phyloP scores from a whole-genome alignment of 2,113 vertebrate species.

The Stegastes partitus region DNA sequence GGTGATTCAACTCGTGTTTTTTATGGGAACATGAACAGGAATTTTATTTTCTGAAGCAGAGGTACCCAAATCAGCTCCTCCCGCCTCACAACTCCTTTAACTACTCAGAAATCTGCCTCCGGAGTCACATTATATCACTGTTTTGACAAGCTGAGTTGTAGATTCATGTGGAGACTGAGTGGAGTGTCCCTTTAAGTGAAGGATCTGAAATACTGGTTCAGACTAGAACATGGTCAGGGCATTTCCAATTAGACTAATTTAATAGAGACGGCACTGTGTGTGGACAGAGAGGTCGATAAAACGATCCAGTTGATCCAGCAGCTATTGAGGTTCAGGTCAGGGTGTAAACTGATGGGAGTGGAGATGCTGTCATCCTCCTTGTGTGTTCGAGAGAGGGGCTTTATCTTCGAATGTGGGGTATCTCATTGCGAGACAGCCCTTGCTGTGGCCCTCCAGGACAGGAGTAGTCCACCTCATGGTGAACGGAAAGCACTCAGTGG shows the following conservation, averaged over 20 bases:
- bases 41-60: not conserved
- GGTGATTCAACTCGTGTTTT: not conserved
- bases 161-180: not conserved
- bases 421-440: slow-evolving; percentile 28
- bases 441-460: slow-evolving; percentile 60
- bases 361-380: slow-evolving; percentile 29
- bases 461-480: slow-evolving; percentile 56
- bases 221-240: not conserved
- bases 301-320: slow-evolving; percentile 16
- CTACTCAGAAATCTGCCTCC: no score
- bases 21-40: not conserved
- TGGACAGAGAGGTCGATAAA: slow-evolving; percentile 13
- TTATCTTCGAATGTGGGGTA: slow-evolving; percentile 34
- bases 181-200: not conserved
- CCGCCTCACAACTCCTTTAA: no score
- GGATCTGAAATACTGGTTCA: not conserved
- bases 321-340: slow-evolving; percentile 4
- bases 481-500: slow-evolving; percentile 55
- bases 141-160: no score
- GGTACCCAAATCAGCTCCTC: not conserved
- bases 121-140: not conserved
- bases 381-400: slow-evolving; percentile 14
- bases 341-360: slow-evolving; percentile 24
- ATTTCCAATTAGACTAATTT: slow-evolving; percentile 10
- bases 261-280: slow-evolving; percentile 2